Evolutionary conservation across 92 coral and sea anemone species (phyloP).

Genomic region (Palythoa heliodiscus): DNA sequence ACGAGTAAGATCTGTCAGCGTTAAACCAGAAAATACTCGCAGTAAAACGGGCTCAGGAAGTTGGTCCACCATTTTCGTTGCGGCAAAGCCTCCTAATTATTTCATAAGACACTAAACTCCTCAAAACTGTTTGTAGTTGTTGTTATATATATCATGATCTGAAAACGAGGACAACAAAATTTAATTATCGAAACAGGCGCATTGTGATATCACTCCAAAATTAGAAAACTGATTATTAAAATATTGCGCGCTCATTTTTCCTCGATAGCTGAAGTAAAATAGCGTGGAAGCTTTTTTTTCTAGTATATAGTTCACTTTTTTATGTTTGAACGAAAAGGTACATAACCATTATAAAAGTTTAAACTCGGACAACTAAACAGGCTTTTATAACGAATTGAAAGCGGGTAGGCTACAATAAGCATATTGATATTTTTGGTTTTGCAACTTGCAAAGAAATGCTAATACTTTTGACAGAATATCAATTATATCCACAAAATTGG

Average conservation of each 20-base stretch:
- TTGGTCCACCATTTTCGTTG: slow-evolving; percentile 43
- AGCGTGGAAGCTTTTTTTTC: not conserved
- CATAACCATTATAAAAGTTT: no score
- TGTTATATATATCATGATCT: not conserved
- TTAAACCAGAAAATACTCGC: slow-evolving; percentile 51
- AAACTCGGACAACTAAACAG: no score
- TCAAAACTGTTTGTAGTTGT: no score
- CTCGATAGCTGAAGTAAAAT: not conserved
- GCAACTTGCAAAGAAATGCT: no score
- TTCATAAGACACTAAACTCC: not conserved
- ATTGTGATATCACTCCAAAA: slow-evolving; percentile 16
- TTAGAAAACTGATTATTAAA: not conserved
- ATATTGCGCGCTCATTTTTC: not conserved
- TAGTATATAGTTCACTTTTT: no score
- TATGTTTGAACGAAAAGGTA: no score
- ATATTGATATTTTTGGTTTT: no score
- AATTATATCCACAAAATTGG: no score
- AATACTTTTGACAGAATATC: no score
- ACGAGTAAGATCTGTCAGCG: slow-evolving; percentile 46
- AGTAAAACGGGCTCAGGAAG: slow-evolving; percentile 74
- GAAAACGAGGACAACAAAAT: not conserved
- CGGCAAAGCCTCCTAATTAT: not conserved
- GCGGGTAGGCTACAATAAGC: no score
- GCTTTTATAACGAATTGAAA: no score
- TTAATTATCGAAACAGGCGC: slow-evolving; percentile 20